Evolutionary conservation across 2,888 invertebrate genomes (phyloP).

Genomic region (Cheilosia pagana): DNA sequence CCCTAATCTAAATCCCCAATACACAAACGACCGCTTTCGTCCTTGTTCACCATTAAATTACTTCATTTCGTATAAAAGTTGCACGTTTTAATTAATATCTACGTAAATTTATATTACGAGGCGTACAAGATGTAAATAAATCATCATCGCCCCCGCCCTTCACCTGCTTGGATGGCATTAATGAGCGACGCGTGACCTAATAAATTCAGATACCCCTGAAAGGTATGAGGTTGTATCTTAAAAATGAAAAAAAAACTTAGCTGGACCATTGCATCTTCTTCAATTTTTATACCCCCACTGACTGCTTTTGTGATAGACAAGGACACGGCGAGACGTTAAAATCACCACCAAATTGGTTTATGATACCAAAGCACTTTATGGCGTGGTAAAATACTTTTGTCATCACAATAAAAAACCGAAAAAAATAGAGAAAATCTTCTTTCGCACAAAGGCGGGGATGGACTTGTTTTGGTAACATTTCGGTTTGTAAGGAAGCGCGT

Average conservation of each 20-base stretch:
- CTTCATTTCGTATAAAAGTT: not conserved
- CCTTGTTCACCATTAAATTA: constrained; percentile 7
- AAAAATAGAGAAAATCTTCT: not conserved
- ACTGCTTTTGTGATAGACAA: not conserved
- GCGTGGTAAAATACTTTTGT: not conserved
- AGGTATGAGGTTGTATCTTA: not conserved
- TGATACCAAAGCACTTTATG: not conserved
- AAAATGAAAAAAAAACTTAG: not conserved
- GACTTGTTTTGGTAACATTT: no score
- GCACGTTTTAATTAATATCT: constrained; percentile 30
- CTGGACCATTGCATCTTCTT: not conserved
- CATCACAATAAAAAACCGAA: no score
- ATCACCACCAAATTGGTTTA: constrained; percentile 9
- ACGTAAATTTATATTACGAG: constrained; percentile 18
- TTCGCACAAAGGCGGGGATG: no score
- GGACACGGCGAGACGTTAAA: constrained; percentile 1
- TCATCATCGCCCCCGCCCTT: not conserved
- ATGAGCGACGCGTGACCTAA: constrained; percentile 30
- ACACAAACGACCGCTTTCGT: not conserved
- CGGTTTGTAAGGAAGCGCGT: no score
- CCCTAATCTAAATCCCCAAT: not conserved
- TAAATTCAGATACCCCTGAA: not conserved
- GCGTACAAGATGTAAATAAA: constrained; percentile 18
- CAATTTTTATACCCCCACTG: not conserved
- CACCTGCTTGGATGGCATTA: not conserved